Evolutionary conservation across 2,113 vertebrate genomes (phyloP).

Genomic region (Eonycteris spelaea): DNA sequence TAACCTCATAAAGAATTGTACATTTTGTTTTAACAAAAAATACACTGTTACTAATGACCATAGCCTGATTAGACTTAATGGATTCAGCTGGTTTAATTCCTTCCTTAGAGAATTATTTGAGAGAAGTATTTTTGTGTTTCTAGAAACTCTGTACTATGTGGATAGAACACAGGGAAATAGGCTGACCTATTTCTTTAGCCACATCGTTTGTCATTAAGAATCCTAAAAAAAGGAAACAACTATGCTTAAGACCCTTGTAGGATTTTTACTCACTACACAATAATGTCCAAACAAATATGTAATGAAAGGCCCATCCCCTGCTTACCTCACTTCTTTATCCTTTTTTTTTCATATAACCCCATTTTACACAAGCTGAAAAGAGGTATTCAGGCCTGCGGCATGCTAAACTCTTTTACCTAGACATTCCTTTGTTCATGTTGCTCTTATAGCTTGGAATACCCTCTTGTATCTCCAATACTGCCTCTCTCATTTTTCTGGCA

Average conservation of each 20-base stretch:
- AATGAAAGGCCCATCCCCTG: not conserved
- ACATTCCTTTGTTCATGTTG: not conserved
- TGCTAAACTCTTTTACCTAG: not conserved
- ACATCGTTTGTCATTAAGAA: not conserved
- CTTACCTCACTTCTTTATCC: not conserved
- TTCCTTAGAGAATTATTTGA: not conserved
- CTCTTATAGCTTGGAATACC: not conserved
- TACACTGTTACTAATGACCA: not conserved
- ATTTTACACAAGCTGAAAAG: not conserved
- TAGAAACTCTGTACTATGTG: not conserved
- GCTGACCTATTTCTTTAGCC: not conserved
- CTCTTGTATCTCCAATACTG: not conserved
- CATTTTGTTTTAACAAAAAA: not conserved
- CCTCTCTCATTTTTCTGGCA: not conserved
- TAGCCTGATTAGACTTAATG: not conserved
- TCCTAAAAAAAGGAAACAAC: not conserved
- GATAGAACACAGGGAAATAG: not conserved
- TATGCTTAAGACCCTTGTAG: not conserved
- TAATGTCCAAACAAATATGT: not conserved
- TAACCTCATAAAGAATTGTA: not conserved
- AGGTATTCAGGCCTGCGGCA: not conserved
- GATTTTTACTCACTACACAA: not conserved
- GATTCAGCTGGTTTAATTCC: not conserved
- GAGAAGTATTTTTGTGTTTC: not conserved
- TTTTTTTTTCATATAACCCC: not conserved